Evolutionary conservation across 1,140 invertebrate genomes (phyloP).

Genomic region (Drosophila parvula): DNA sequence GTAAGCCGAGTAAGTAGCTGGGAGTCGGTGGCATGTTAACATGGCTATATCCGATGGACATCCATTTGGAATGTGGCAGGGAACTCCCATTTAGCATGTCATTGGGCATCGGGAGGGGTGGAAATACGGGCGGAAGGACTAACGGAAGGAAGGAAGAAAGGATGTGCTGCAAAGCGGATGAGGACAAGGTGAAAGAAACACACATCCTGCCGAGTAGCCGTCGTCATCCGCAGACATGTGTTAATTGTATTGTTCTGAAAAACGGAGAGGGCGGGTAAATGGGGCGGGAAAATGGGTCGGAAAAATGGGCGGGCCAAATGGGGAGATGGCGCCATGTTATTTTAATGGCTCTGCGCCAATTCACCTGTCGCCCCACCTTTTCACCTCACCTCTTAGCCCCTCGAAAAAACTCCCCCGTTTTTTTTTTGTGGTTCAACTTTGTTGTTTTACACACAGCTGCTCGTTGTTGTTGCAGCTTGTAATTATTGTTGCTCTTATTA

Average conservation of each 20-base stretch:
- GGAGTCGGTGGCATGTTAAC: slow-evolving; percentile 22
- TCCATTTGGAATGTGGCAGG: slow-evolving; percentile 13
- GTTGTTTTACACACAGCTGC: slow-evolving; percentile 37
- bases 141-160: slow-evolving; percentile 35
- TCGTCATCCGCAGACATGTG: slow-evolving; percentile 66
- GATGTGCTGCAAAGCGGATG: slow-evolving; percentile 1
- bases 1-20: slow-evolving; percentile 18
- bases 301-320: neutral
- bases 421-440: slow-evolving; percentile 26
- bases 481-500: slow-evolving; percentile 39
- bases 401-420: neutral
- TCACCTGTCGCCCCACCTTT: slow-evolving; percentile 24
- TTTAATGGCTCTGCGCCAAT: slow-evolving; percentile 30
- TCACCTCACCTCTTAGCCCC: neutral
- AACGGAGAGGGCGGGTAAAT: neutral
- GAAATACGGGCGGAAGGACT: neutral
- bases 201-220: slow-evolving; percentile 38
- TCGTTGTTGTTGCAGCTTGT: slow-evolving; percentile 20
- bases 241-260: slow-evolving; percentile 59
- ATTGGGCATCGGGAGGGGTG: neutral
- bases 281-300: neutral
- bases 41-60: slow-evolving; percentile 17
- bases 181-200: slow-evolving; percentile 35
- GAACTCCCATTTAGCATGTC: slow-evolving; percentile 16
- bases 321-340: slow-evolving; percentile 25